Percentiles rank a stretch among this genome's conserved stretches.
phyloP scores from a whole-genome alignment of 2,888 invertebrate species.

The Temnothorax unifasciatus region DNA sequence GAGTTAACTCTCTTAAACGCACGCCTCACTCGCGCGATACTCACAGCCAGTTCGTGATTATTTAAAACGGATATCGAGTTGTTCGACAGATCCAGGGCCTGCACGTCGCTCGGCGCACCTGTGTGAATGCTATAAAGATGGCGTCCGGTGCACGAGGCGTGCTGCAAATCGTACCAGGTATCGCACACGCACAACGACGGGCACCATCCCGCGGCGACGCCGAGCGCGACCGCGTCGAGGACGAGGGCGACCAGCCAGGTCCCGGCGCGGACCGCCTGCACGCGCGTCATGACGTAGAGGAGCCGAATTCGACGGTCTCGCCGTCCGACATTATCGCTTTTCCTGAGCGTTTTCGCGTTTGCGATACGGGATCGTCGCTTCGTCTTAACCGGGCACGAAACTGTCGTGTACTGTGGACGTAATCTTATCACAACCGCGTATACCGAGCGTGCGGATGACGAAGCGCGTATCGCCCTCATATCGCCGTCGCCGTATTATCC shows the following conservation, averaged over 20 bases:
- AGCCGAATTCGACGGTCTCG: background rate
- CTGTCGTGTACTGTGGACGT: conserved; percentile 52
- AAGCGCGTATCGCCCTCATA: conserved; percentile 57
- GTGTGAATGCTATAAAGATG: conserved; percentile 81
- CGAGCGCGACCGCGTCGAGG: conserved; percentile 1
- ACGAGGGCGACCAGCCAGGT: conserved; percentile 32
- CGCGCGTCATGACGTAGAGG: conserved; percentile 42
- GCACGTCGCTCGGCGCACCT: conserved; percentile 77
- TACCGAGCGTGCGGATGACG: conserved; percentile 43
- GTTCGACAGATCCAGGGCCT: conserved; percentile 83
- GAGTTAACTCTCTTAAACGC: background rate
- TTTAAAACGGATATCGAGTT: conserved; percentile 81
- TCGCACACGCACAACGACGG: conserved; percentile 80
- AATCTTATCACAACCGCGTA: conserved; percentile 68
- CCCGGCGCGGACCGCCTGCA: background rate
- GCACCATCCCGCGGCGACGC: conserved; percentile 68
- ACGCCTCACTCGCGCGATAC: conserved; percentile 47
- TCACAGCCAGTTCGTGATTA: conserved; percentile 80
- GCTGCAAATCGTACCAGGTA: conserved; percentile 78
- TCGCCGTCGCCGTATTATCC: background rate
- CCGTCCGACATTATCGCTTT: conserved; percentile 19
- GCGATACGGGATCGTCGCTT: conserved; percentile 24
- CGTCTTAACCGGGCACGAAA: conserved; percentile 48
- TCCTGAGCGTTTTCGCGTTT: conserved; percentile 48
- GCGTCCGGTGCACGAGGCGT: conserved; percentile 80